Conservation (phyloP, 2,797 vertebrate genomes). For the Anabacerthia variegaticeps region DNA sequence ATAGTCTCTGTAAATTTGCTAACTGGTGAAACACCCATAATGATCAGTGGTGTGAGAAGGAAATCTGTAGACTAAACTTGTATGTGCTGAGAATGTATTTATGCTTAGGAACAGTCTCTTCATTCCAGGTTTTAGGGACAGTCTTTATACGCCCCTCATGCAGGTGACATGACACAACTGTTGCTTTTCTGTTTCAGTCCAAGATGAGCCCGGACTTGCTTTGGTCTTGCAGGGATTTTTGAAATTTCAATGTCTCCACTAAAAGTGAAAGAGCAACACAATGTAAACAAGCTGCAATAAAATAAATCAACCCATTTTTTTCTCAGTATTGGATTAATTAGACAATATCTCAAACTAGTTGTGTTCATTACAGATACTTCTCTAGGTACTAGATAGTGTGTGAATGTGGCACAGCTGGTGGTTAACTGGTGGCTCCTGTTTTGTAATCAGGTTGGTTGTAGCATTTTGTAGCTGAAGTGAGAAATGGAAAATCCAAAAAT, state of each 20-base stretch:
- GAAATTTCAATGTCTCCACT: neutral
- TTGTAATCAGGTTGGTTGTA: neutral
- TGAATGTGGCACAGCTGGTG: neutral
- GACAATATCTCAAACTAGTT: neutral
- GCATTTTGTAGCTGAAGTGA: neutral
- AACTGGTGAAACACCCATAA: neutral
- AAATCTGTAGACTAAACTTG: neutral
- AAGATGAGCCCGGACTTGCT: neutral
- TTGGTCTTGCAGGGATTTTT: neutral
- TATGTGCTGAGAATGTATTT: neutral
- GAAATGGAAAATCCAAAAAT: neutral
- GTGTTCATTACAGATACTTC: neutral
- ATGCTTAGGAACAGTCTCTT: neutral
- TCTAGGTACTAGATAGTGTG: neutral
- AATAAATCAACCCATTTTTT: neutral
- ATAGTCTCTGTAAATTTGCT: neutral
- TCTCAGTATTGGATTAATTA: neutral
- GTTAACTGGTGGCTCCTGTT: neutral
- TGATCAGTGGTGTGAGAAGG: neutral
- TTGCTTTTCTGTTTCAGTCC: neutral
- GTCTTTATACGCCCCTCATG: fast-evolving
- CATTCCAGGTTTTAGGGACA: neutral
- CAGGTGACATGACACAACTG: fast-evolving
- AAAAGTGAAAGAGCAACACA: neutral
- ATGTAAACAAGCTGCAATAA: neutral